Percentiles rank a stretch among this genome's conserved stretches.
phyloP scores from a whole-genome alignment of 2,797 vertebrate genomes.

The Amniataba percoides region DNA sequence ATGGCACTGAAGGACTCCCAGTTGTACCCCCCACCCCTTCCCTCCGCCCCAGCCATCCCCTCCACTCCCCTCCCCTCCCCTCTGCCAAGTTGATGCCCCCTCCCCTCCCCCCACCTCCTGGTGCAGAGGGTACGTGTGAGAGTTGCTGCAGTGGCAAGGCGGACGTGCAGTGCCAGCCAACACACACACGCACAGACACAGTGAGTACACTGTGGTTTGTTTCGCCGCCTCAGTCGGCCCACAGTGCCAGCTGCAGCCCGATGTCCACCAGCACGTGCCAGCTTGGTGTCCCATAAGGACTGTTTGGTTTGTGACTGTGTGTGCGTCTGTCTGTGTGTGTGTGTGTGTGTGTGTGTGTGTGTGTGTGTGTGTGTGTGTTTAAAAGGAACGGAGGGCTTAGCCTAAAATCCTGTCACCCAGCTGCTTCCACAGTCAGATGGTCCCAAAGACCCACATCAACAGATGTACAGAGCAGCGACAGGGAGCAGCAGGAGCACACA shows the following conservation, averaged over 20 bases:
- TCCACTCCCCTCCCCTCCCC: slow-evolving; percentile 13
- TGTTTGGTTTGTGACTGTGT: slow-evolving; percentile 51
- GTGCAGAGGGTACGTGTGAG: slow-evolving; percentile 45
- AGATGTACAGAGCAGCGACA: slow-evolving; percentile 71
- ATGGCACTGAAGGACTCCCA: slow-evolving; percentile 23
- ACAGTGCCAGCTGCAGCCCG: slow-evolving; percentile 74
- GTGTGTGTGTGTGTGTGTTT: slow-evolving; percentile 48
- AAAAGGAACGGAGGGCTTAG: slow-evolving; percentile 68
- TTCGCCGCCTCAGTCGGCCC: slow-evolving; percentile 40
- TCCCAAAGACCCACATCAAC: slow-evolving; percentile 77
- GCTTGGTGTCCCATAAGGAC: slow-evolving; percentile 59
- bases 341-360: slow-evolving; percentile 33
- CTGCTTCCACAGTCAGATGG: slow-evolving; percentile 78
- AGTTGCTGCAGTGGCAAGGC: slow-evolving; percentile 47
- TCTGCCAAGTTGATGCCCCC: slow-evolving; percentile 30
- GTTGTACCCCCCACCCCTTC: slow-evolving; percentile 11
- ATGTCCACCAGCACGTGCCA: slow-evolving; percentile 69
- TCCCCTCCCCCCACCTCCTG: slow-evolving; percentile 16
- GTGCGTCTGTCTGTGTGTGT: slow-evolving; percentile 37
- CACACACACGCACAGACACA: slow-evolving; percentile 40
- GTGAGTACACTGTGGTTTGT: slow-evolving; percentile 48
- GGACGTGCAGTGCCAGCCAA: slow-evolving; percentile 54
- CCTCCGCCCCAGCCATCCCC: slow-evolving; percentile 12
- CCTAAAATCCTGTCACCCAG: slow-evolving; percentile 78
- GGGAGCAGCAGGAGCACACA: slow-evolving; percentile 54